Percentiles rank a stretch among this genome's conserved stretches.
These are phyloP conservation scores for Danio albolineatus DNA, from an alignment of 2,797 vertebrate species.

Conservation along the genomic window DNA sequence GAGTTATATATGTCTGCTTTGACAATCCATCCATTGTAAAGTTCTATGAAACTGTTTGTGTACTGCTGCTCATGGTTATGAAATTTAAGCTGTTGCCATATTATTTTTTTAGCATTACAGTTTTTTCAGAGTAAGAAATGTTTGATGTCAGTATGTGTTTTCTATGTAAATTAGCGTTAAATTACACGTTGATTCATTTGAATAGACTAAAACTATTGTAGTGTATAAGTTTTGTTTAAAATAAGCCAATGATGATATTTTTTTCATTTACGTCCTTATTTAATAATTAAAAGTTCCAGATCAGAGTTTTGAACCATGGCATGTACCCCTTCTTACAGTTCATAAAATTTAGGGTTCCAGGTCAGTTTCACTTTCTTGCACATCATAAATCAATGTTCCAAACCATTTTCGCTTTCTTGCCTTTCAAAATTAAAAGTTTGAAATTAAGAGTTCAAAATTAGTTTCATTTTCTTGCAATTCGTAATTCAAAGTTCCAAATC, in stretches of 20 bases:
- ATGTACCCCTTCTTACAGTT: too few species aligned
- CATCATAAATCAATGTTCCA: too few species aligned
- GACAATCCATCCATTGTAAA: neutral
- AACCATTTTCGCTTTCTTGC: neutral
- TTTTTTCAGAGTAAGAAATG: neutral
- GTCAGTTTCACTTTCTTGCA: too few species aligned
- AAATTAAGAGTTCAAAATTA: too few species aligned
- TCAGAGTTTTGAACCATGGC: too few species aligned
- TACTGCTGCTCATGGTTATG: neutral
- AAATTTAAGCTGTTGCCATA: neutral
- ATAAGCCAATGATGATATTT: neutral
- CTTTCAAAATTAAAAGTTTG: neutral
- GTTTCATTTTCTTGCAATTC: neutral
- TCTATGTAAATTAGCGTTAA: neutral
- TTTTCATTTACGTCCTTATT: neutral
- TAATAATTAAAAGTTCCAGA: too few species aligned
- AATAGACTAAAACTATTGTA: too few species aligned
- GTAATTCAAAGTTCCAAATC: neutral
- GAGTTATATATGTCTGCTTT: conserved; percentile 2
- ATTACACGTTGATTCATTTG: neutral
- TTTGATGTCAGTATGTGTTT: neutral
- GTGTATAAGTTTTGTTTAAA: too few species aligned
- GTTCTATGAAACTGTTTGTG: neutral
- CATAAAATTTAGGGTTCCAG: too few species aligned
- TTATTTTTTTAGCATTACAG: neutral